Percentiles rank a stretch among this genome's conserved stretches.
These are phyloP conservation scores for Thelaira solivaga DNA, from an alignment of 2,888 invertebrate genomes.

Conservation along the genomic window DNA sequence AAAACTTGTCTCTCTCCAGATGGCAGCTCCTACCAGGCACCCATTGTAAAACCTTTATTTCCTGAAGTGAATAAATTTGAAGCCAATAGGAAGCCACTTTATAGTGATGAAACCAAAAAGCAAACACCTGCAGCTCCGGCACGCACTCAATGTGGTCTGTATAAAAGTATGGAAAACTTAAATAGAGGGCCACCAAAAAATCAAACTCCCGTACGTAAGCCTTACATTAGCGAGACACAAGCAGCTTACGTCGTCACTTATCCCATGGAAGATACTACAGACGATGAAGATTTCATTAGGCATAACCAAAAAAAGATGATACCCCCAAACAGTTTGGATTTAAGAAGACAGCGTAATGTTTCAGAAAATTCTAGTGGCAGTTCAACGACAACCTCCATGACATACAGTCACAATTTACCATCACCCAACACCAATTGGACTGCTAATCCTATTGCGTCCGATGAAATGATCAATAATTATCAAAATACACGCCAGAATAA, in stretches of 20 bases:
- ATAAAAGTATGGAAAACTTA: conserved; percentile 48
- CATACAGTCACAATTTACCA: conserved; percentile 64
- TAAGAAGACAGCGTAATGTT: conserved; percentile 65
- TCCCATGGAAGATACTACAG: conserved; percentile 69
- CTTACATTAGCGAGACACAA: conserved; percentile 68
- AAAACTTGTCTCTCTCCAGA: conserved; percentile 72
- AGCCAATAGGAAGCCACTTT: conserved; percentile 70
- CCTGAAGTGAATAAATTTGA: conserved; percentile 71
- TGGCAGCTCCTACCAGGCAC: conserved; percentile 74
- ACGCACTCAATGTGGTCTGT: conserved; percentile 25
- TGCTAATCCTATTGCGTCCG: conserved; percentile 68
- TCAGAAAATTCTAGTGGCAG: conserved; percentile 70
- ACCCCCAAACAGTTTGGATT: conserved; percentile 45
- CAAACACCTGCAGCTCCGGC: conserved; percentile 4
- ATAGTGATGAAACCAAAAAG: conserved; percentile 46
- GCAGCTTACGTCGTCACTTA: conserved; percentile 71
- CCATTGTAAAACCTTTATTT: conserved; percentile 73
- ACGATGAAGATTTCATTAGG: conserved; percentile 63
- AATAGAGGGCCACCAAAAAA: conserved; percentile 5
- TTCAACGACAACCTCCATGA: conserved; percentile 62
- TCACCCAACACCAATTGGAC: conserved; percentile 70
- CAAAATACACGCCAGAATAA: conserved; percentile 19
- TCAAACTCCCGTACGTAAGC: conserved; percentile 27
- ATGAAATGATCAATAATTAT: conserved; percentile 21
- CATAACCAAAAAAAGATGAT: not conserved